Evolutionary conservation across 2,888 invertebrate genomes (phyloP).

Genomic region (Leptinotarsa rubiginosa): DNA sequence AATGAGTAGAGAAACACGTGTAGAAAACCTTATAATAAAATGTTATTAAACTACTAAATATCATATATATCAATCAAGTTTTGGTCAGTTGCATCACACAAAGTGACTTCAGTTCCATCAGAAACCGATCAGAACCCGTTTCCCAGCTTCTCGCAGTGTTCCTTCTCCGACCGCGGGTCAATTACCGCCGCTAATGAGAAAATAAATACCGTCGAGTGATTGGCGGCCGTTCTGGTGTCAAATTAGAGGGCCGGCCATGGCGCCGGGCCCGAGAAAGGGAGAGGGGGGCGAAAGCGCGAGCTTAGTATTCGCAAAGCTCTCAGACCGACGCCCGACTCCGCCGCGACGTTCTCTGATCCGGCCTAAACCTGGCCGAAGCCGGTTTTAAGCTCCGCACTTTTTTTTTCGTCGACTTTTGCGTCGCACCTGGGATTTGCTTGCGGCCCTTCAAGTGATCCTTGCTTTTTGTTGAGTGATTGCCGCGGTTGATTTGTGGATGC

Average conservation of each 20-base stretch:
- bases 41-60: too few species aligned
- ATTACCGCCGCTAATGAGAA: conserved; percentile 60
- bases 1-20: too few species aligned
- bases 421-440: conserved; percentile 65
- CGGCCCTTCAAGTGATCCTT: conserved; percentile 61
- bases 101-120: neutral
- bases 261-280: conserved; percentile 45
- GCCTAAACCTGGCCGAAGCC: conserved; percentile 66
- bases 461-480: conserved; percentile 42
- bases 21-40: too few species aligned
- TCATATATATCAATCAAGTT: too few species aligned
- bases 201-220: conserved; percentile 65
- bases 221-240: conserved; percentile 58
- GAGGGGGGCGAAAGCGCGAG: conserved; percentile 59
- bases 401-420: conserved; percentile 66
- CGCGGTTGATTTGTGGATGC: conserved; percentile 62
- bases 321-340: conserved; percentile 63
- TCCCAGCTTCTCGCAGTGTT: conserved; percentile 8
- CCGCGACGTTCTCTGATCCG: conserved; percentile 68
- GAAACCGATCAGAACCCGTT: neutral
- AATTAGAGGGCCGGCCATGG: conserved; percentile 55
- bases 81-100: too few species aligned
- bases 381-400: conserved; percentile 66
- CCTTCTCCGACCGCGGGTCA: conserved; percentile 40
- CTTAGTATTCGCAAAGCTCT: conserved; percentile 67